Percentiles rank a stretch among this genome's conserved stretches.
Conservation (phyloP, 2,888 invertebrate genomes). For the Chrysotoxum bicinctum region DNA sequence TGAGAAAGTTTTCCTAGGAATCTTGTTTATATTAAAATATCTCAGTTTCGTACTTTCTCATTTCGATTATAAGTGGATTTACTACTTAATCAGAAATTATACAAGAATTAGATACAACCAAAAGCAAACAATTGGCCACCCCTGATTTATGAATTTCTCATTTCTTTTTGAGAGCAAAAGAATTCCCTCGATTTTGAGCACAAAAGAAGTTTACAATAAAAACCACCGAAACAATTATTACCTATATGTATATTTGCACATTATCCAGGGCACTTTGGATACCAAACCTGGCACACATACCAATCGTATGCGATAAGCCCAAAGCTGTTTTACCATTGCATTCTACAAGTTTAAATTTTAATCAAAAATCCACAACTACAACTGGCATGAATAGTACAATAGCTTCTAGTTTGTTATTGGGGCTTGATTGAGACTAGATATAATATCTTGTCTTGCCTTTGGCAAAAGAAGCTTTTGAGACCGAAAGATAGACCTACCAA, state of each 20-base stretch:
- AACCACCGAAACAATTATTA: conserved; percentile 3
- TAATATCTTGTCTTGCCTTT: conserved; percentile 28
- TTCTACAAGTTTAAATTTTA: conserved; percentile 55
- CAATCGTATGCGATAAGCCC: conserved; percentile 56
- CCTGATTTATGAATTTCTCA: conserved; percentile 9
- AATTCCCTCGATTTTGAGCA: conserved; percentile 1
- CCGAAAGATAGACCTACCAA: conserved; percentile 14
- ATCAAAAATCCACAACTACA: conserved; percentile 25
- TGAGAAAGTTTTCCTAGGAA: no score
- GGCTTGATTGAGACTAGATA: background rate
- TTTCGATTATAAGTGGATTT: no score
- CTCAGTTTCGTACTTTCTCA: no score
- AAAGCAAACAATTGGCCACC: background rate
- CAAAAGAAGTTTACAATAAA: background rate
- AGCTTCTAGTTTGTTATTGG: conserved; percentile 13
- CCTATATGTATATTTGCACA: conserved; percentile 36
- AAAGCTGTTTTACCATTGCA: conserved; percentile 30
- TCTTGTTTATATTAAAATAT: no score
- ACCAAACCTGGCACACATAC: conserved; percentile 50
- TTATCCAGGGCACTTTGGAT: conserved; percentile 1
- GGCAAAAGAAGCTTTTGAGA: conserved; percentile 36
- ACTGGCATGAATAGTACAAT: conserved; percentile 36
- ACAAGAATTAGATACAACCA: background rate
- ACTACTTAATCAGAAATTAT: no score
- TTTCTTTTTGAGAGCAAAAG: background rate